Conservation (phyloP, 2,888 invertebrate species). For the Pachliopta kotzebuea region DNA sequence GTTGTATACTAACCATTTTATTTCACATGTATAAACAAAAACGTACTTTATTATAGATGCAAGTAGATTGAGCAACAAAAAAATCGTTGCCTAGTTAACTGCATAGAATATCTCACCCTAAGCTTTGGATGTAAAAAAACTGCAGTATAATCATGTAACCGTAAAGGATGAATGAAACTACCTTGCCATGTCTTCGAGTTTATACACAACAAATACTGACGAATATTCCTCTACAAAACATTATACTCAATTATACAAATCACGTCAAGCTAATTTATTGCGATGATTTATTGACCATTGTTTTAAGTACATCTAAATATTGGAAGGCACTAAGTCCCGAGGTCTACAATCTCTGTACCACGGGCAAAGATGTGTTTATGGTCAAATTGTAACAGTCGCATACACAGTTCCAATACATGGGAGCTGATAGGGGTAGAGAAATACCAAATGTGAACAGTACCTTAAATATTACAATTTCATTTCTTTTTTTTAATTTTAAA, state of each 20-base stretch:
- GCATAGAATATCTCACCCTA: not conserved
- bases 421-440: not conserved
- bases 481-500: too few species aligned
- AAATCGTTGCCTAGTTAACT: not conserved
- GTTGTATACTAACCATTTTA: too few species aligned
- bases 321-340: slow-evolving; percentile 77
- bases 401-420: slow-evolving; percentile 2
- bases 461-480: too few species aligned
- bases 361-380: slow-evolving; percentile 40
- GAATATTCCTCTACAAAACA: slow-evolving; percentile 30
- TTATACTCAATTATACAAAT: slow-evolving; percentile 3
- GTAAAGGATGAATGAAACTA: not conserved
- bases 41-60: not conserved
- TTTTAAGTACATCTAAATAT: slow-evolving; percentile 64
- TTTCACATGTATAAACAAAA: not conserved
- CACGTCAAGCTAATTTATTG: not conserved
- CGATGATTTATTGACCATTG: slow-evolving; percentile 30
- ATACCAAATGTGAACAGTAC: too few species aligned
- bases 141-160: not conserved
- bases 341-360: slow-evolving; percentile 72
- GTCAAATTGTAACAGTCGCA: slow-evolving; percentile 17
- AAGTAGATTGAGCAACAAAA: not conserved
- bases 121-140: not conserved
- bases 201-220: slow-evolving; percentile 20
- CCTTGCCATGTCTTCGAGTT: not conserved